phyloP scores from a whole-genome alignment of 2,888 invertebrate species.

The Siphlonurus alternatus region DNA sequence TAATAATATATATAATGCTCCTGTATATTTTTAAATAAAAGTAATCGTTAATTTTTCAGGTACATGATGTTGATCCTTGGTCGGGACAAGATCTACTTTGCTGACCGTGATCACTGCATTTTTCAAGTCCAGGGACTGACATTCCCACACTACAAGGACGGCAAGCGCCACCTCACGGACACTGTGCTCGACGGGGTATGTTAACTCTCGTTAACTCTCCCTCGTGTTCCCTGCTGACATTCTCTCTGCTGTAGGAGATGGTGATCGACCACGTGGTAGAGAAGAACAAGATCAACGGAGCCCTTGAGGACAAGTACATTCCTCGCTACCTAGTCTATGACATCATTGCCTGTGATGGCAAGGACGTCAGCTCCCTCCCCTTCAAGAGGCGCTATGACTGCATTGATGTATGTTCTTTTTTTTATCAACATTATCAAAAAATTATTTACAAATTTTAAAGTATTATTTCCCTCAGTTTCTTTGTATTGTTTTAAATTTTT shows the following conservation, averaged over 20 bases:
- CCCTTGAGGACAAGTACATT: slow-evolving; percentile 38
- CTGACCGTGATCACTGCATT: slow-evolving; percentile 88
- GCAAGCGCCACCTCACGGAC: slow-evolving; percentile 48
- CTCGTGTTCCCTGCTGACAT: no score
- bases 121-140: slow-evolving; percentile 66
- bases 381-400: slow-evolving; percentile 64
- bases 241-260: slow-evolving; percentile 92
- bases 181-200: slow-evolving; percentile 87
- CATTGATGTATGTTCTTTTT: slow-evolving; percentile 35
- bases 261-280: slow-evolving; percentile 64
- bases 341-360: slow-evolving; percentile 65
- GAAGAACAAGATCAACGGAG: neutral
- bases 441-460: no score
- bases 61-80: slow-evolving; percentile 94
- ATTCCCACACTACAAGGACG: slow-evolving; percentile 63
- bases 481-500: neutral
- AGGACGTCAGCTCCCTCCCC: slow-evolving; percentile 54
- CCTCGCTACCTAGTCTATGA: slow-evolving; percentile 93
- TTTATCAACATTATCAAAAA: neutral
- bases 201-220: slow-evolving; percentile 13
- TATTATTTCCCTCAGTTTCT: no score
- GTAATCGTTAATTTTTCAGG: no score
- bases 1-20: no score
- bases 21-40: no score
- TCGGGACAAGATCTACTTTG: slow-evolving; percentile 70